Percentiles rank a stretch among this genome's conserved stretches.
phyloP scores from a whole-genome alignment of 2,888 invertebrate species.

The Exephanes ischioxanthus region DNA sequence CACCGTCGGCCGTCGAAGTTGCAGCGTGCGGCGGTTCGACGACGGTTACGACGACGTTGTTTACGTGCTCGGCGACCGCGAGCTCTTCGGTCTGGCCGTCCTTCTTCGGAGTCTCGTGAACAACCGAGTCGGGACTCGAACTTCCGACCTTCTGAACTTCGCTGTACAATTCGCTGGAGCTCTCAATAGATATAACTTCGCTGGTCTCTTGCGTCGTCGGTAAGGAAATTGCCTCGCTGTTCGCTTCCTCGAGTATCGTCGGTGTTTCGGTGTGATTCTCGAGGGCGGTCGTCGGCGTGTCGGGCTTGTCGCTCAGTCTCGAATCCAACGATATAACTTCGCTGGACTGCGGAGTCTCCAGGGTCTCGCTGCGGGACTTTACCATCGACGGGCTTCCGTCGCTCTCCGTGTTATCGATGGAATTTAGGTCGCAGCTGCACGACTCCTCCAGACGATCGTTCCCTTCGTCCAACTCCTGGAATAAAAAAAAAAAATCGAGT shows the following conservation, averaged over 20 bases:
- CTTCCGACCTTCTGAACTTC: constrained; percentile 88
- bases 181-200: constrained; percentile 86
- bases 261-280: constrained; percentile 78
- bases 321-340: constrained; percentile 86
- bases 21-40: constrained; percentile 77
- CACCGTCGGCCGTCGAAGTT: constrained; percentile 49
- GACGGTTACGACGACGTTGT: constrained; percentile 84
- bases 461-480: constrained; percentile 82
- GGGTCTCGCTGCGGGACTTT: constrained; percentile 83
- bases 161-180: constrained; percentile 87
- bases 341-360: constrained; percentile 81
- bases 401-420: constrained; percentile 83
- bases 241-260: constrained; percentile 80
- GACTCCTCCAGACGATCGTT: constrained; percentile 83
- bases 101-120: constrained; percentile 69
- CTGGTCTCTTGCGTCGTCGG: constrained; percentile 84
- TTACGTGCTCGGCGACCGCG: constrained; percentile 62
- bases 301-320: constrained; percentile 85
- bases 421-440: constrained; percentile 85
- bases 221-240: constrained; percentile 78
- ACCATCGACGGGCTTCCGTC: constrained; percentile 86
- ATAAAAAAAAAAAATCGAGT: constrained; percentile 12
- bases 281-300: constrained; percentile 76
- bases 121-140: constrained; percentile 73
- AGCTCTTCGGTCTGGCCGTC: constrained; percentile 57